These are phyloP conservation scores for Octodonta nipae DNA, from an alignment of 2,888 invertebrate genomes.

Conservation along the genomic window DNA sequence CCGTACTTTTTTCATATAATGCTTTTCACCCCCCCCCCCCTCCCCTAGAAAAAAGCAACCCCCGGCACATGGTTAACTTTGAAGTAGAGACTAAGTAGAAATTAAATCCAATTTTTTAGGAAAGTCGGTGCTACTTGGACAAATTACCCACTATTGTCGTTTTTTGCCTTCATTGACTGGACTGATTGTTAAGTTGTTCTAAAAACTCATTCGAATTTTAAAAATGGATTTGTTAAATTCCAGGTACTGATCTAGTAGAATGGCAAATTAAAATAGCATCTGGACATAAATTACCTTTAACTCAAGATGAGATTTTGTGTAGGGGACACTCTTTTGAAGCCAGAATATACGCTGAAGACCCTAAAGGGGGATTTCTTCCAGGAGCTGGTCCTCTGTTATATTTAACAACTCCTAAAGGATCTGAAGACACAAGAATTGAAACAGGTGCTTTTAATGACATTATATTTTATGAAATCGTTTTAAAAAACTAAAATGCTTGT, in stretches of 20 bases:
- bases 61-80: too few species aligned
- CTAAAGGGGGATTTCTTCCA: constrained; percentile 75
- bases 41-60: too few species aligned
- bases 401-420: constrained; percentile 55
- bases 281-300: constrained; percentile 70
- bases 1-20: too few species aligned
- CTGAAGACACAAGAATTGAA: constrained; percentile 60
- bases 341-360: constrained; percentile 88
- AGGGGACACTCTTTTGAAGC: constrained; percentile 91
- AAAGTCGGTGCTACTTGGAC: too few species aligned
- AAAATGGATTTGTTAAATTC: too few species aligned
- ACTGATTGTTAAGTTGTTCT: too few species aligned
- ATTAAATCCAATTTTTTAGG: too few species aligned
- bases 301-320: constrained; percentile 63
- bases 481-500: background rate
- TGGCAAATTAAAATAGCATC: constrained; percentile 90
- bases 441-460: constrained; percentile 3
- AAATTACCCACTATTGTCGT: too few species aligned
- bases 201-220: too few species aligned
- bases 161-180: too few species aligned
- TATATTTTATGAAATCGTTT: background rate
- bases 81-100: too few species aligned
- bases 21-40: too few species aligned
- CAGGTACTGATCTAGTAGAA: constrained; percentile 84
- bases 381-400: constrained; percentile 76